phyloP scores from a whole-genome alignment of 1,140 invertebrate genomes.

The Heliconius hermathena region DNA sequence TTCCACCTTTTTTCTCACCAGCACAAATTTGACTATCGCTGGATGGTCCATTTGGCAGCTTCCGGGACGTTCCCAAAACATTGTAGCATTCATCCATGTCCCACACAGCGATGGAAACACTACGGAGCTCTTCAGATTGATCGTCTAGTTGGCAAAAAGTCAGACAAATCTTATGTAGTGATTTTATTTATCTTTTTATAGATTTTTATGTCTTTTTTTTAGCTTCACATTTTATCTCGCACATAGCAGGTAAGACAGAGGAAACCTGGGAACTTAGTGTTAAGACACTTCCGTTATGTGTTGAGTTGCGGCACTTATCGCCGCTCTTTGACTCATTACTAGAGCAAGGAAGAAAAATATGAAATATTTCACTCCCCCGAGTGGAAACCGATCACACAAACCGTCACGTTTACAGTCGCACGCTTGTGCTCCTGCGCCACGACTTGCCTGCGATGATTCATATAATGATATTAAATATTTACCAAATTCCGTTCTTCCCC shows the following conservation, averaged over 20 bases:
- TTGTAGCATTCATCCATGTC: slow-evolving; percentile 53
- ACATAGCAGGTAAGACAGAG: not conserved
- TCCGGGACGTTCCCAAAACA: slow-evolving; percentile 58
- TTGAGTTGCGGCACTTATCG: too few species aligned
- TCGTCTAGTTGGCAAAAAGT: slow-evolving; percentile 50
- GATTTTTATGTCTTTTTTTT: too few species aligned
- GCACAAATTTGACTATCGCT: slow-evolving; percentile 73
- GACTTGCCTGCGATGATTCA: too few species aligned
- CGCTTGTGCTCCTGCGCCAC: too few species aligned
- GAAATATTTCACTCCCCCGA: too few species aligned
- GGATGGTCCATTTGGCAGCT: slow-evolving; percentile 57
- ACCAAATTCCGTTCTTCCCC: slow-evolving; percentile 80
- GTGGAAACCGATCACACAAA: too few species aligned
- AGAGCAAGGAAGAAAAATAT: too few species aligned
- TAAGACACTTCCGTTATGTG: too few species aligned
- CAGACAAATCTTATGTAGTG: not conserved
- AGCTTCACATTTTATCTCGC: too few species aligned
- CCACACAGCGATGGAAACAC: slow-evolving; percentile 66
- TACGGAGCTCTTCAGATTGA: slow-evolving; percentile 59
- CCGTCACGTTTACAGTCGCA: too few species aligned
- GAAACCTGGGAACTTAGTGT: not conserved
- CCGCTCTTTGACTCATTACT: too few species aligned
- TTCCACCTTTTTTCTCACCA: slow-evolving; percentile 80
- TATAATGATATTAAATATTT: slow-evolving; percentile 21
- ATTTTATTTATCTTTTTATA: not conserved